These are phyloP conservation scores for Mirza zaza DNA, from an alignment of 2,113 vertebrate species.

Conservation along the genomic window DNA sequence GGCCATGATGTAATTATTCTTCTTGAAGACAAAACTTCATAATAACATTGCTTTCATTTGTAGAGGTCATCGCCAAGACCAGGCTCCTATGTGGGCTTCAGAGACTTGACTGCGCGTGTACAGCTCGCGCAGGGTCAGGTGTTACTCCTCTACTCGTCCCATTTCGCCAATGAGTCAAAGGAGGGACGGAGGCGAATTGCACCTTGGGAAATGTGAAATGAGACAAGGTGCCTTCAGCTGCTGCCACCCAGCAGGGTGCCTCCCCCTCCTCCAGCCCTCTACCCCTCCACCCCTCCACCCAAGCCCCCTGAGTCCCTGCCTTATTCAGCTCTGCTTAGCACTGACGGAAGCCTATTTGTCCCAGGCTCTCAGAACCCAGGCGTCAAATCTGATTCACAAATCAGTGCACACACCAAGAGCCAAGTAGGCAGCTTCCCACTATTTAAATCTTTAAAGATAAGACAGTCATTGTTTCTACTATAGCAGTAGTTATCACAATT, in stretches of 20 bases:
- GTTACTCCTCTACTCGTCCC: background rate
- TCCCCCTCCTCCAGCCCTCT: accelerated
- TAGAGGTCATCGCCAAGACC: conserved; percentile 1
- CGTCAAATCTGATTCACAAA: background rate
- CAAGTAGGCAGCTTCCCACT: background rate
- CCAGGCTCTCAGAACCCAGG: background rate
- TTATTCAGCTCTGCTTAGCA: background rate
- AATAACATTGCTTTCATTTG: conserved; percentile 21
- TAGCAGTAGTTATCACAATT: background rate
- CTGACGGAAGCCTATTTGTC: background rate
- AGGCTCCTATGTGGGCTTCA: background rate
- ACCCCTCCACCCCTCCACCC: background rate
- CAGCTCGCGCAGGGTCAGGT: background rate
- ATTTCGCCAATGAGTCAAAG: background rate
- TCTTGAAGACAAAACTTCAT: conserved; percentile 49
- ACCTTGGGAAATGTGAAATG: background rate
- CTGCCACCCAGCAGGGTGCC: too few relatives aligned
- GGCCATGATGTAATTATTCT: conserved; percentile 40
- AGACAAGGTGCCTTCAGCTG: background rate
- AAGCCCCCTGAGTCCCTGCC: background rate
- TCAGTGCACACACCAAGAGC: background rate
- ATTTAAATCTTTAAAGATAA: background rate
- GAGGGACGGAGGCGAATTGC: background rate
- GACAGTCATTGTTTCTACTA: background rate
- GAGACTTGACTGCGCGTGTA: background rate